Conservation (phyloP, 2,113 vertebrate species). For the Solea solea region DNA sequence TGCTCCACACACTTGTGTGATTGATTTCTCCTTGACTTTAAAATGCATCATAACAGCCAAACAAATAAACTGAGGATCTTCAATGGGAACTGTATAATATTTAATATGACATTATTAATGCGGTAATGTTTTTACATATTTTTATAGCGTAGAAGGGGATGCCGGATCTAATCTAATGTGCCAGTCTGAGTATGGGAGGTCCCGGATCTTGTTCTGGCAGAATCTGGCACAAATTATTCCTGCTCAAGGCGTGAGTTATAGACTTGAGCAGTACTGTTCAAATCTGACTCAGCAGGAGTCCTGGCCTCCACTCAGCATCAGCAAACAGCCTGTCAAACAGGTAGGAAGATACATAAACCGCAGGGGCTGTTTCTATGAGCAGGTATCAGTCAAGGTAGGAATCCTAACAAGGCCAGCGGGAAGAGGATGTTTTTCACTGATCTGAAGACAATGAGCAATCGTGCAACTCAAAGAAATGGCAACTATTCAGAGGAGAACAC, state of each 20-base stretch:
- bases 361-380: slow-evolving; percentile 38
- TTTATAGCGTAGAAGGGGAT: background rate
- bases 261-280: slow-evolving; percentile 44
- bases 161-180: background rate
- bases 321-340: slow-evolving; percentile 55
- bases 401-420: slow-evolving; percentile 53
- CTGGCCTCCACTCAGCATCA: slow-evolving; percentile 44
- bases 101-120: too few species aligned
- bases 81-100: background rate
- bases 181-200: background rate
- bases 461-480: slow-evolving; percentile 51
- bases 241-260: slow-evolving; percentile 21
- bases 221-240: background rate
- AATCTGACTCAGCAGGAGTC: slow-evolving; percentile 52
- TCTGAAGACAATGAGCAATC: slow-evolving; percentile 42
- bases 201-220: background rate
- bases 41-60: background rate
- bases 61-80: background rate
- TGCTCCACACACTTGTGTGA: background rate
- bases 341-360: slow-evolving; percentile 40
- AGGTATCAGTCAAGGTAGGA: slow-evolving; percentile 59
- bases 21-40: background rate
- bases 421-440: slow-evolving; percentile 53
- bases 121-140: background rate
- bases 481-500: slow-evolving; percentile 55